These are phyloP conservation scores for Periophthalmus modestus DNA, from an alignment of 2,113 vertebrate genomes.

Conservation along the genomic window DNA sequence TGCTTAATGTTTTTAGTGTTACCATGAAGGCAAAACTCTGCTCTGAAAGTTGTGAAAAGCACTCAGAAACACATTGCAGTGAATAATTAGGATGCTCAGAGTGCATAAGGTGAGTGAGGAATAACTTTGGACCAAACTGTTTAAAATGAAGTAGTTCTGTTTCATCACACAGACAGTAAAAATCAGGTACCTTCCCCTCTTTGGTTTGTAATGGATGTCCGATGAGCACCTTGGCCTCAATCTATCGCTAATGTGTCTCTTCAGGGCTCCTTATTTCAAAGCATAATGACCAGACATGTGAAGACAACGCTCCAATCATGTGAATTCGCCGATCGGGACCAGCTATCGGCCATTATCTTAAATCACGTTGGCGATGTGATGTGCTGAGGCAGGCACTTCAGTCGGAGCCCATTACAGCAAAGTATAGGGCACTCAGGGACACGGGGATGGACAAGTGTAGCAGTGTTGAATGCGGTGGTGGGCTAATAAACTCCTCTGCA, in stretches of 20 bases:
- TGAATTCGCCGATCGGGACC: not conserved
- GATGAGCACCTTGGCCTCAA: slow-evolving; percentile 8
- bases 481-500: slow-evolving; percentile 5
- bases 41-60: too few relatives aligned
- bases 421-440: not conserved
- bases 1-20: too few relatives aligned
- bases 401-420: not conserved
- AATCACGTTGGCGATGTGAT: not conserved
- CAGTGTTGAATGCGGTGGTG: not conserved
- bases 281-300: not conserved
- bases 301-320: not conserved
- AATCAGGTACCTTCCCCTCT: not conserved
- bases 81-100: too few relatives aligned
- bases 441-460: not conserved
- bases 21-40: too few relatives aligned
- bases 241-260: not conserved
- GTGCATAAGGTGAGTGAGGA: too few relatives aligned
- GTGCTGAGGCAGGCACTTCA: not conserved
- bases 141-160: too few relatives aligned
- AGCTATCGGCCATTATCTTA: not conserved
- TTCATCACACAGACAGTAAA: too few relatives aligned
- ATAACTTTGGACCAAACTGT: too few relatives aligned
- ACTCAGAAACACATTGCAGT: too few relatives aligned
- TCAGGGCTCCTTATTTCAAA: not conserved
- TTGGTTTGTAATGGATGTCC: slow-evolving; percentile 12